phyloP scores from a whole-genome alignment of 2,797 vertebrate species.

The Rachycentron canadum region DNA sequence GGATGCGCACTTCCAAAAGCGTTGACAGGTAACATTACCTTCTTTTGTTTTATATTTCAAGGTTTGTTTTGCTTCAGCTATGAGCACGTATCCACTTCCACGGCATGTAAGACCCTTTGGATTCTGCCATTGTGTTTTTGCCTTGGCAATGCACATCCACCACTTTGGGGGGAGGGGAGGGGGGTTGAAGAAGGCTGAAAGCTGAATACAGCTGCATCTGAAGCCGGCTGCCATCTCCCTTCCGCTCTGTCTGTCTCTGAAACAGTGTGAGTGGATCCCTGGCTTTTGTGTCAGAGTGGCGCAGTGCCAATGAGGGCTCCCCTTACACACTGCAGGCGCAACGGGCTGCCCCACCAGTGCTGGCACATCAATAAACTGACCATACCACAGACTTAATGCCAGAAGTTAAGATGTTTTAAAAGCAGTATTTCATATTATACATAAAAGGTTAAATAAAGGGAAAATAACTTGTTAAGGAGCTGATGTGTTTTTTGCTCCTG shows the following conservation, averaged over 20 bases:
- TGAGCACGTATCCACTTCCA: no score
- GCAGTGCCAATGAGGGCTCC: conserved; percentile 38
- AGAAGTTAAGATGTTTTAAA: conserved; percentile 16
- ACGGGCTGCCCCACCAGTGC: conserved; percentile 12
- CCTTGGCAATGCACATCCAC: no score
- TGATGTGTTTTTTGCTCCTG: not conserved
- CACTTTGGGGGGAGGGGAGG: no score
- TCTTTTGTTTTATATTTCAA: no score
- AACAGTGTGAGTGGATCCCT: conserved; percentile 12
- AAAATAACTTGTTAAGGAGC: conserved; percentile 9
- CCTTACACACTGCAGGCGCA: conserved; percentile 52
- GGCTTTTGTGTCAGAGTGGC: conserved; percentile 20
- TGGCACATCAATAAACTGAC: conserved; percentile 48
- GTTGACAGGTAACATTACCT: no score
- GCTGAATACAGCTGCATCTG: conserved; percentile 16
- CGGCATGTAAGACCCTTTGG: no score
- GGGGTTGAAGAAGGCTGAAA: conserved; percentile 10
- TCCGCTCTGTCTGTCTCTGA: conserved; percentile 9
- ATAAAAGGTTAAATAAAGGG: not conserved
- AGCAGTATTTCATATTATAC: not conserved
- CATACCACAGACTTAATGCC: not conserved
- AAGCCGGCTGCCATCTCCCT: conserved; percentile 1
- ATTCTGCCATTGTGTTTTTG: no score
- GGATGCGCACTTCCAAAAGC: no score
- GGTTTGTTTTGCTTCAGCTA: no score